Percentiles rank a stretch among this genome's conserved stretches.
phyloP scores from a whole-genome alignment of 2,888 invertebrate genomes.

The Noctua fimbriata region DNA sequence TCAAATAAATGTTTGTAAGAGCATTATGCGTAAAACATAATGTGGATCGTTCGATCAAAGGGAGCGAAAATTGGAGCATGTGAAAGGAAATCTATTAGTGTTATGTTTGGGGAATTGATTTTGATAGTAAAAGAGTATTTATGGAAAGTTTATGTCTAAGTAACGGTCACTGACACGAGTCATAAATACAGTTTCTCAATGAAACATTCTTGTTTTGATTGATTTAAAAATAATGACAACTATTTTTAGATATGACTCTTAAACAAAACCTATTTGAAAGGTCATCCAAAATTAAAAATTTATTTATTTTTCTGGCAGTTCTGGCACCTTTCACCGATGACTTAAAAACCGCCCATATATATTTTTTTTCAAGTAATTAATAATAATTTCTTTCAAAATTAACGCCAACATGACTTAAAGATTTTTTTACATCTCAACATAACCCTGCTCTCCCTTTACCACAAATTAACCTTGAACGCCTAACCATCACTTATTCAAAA shows the following conservation, averaged over 20 bases:
- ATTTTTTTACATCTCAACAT: neutral
- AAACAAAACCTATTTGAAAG: neutral
- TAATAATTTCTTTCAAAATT: neutral
- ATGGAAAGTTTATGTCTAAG: neutral
- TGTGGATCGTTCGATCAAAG: slow-evolving; percentile 45
- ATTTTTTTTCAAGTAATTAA: neutral
- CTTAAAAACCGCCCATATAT: neutral
- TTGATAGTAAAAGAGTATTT: neutral
- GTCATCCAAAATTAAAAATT: neutral
- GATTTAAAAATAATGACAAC: neutral
- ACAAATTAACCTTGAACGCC: neutral
- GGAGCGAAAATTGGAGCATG: slow-evolving; percentile 3
- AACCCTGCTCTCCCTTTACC: neutral
- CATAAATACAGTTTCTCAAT: neutral
- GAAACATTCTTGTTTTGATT: neutral
- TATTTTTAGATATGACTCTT: neutral
- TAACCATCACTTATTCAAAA: neutral
- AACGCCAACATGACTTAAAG: neutral
- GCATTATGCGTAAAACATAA: slow-evolving; percentile 36
- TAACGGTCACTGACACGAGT: neutral
- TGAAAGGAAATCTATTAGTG: neutral
- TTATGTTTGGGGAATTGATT: neutral
- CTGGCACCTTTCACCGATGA: neutral
- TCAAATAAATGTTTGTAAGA: slow-evolving; percentile 59
- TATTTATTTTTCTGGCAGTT: neutral